Percentiles rank a stretch among this genome's conserved stretches.
Evolutionary conservation across 2,888 invertebrate genomes (phyloP).

Genomic region (Dorcus parallelipipedus): DNA sequence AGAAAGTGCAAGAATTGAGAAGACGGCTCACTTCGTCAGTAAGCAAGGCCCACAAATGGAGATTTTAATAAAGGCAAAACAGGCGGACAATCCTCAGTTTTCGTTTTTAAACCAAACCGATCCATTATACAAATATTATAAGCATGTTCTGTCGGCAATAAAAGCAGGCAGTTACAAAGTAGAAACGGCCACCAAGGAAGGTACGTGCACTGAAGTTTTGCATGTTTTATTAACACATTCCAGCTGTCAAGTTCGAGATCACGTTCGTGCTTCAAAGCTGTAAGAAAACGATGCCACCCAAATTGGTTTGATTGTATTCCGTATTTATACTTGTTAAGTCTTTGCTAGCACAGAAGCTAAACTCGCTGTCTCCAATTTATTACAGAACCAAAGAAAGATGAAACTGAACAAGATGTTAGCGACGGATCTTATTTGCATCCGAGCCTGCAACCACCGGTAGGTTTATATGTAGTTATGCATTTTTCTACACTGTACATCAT

Average conservation of each 20-base stretch:
- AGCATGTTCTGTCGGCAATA: slow-evolving; percentile 67
- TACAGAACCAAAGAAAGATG: slow-evolving; percentile 28
- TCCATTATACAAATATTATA: slow-evolving; percentile 83
- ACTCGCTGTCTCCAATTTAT: background rate
- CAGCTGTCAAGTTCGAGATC: too few relatives aligned
- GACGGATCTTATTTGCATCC: slow-evolving; percentile 79
- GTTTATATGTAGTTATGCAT: slow-evolving; percentile 37
- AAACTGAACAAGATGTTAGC: slow-evolving; percentile 55
- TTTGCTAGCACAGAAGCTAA: too few relatives aligned
- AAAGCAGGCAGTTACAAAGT: slow-evolving; percentile 61
- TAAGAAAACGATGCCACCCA: background rate
- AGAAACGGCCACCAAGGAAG: slow-evolving; percentile 34
- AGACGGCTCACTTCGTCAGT: slow-evolving; percentile 85
- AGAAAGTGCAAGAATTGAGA: slow-evolving; percentile 90
- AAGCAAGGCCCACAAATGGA: slow-evolving; percentile 97
- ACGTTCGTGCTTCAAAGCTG: background rate
- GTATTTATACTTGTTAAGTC: too few relatives aligned
- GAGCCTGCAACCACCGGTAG: slow-evolving; percentile 68
- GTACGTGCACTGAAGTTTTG: background rate
- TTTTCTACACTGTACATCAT: background rate
- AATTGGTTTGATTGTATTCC: background rate
- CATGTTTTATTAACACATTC: too few relatives aligned
- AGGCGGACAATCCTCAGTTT: slow-evolving; percentile 89
- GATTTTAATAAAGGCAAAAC: slow-evolving; percentile 96
- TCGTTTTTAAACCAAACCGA: slow-evolving; percentile 87